Conservation (phyloP, 2,888 invertebrate genomes). For the Congeria kusceri region DNA sequence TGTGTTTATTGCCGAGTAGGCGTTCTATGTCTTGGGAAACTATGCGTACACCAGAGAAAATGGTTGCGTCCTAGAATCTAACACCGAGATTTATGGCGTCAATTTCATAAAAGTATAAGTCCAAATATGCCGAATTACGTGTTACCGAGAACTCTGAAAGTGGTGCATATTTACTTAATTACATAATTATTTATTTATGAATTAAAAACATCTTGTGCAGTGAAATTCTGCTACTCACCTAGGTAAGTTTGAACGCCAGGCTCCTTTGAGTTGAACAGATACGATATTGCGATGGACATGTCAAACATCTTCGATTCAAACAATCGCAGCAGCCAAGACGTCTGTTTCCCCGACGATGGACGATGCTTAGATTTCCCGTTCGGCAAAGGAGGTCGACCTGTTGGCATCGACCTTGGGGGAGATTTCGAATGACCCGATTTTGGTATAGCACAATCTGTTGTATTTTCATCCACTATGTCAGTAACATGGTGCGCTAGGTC, state of each 20-base stretch:
- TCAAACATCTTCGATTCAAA: constrained; percentile 99
- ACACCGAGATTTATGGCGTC: background rate
- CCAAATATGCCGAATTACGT: no score
- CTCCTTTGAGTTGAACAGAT: constrained; percentile 99
- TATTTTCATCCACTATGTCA: background rate
- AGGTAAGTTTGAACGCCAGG: constrained; percentile 98
- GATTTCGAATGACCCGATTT: constrained; percentile 26
- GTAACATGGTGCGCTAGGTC: constrained; percentile 5
- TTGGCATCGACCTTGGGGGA: constrained; percentile 13
- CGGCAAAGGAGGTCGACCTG: constrained; percentile 62
- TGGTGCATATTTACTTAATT: no score
- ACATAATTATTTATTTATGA: background rate
- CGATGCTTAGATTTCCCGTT: constrained; percentile 57
- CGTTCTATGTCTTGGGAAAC: no score
- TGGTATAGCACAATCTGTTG: background rate
- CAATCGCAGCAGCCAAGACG: constrained; percentile 91
- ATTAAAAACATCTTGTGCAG: background rate
- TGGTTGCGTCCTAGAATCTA: no score
- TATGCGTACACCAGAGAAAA: no score
- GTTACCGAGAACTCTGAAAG: no score
- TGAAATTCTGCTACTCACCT: constrained; percentile 87
- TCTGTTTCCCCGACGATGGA: constrained; percentile 44
- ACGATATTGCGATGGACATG: constrained; percentile 99
- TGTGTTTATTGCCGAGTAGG: no score
- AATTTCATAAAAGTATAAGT: background rate